phyloP scores from a whole-genome alignment of 2,113 vertebrate genomes.

The Orientallactaga bullata region DNA sequence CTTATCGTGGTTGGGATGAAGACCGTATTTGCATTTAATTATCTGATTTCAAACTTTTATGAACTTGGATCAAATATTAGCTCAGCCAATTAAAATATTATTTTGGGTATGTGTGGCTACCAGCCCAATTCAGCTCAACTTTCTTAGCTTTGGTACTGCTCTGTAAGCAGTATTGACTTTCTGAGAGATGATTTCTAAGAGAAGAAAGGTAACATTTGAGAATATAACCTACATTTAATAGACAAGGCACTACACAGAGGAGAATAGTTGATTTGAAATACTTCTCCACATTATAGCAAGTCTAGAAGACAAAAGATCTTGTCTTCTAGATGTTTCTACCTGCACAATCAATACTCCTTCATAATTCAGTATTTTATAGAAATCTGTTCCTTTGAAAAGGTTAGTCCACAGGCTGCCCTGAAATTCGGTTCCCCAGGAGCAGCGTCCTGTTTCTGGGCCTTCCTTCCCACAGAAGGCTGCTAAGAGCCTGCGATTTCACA shows the following conservation, averaged over 20 bases:
- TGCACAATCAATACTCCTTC: slow-evolving; percentile 69
- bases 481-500: no score
- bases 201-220: neutral
- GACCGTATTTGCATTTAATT: slow-evolving; percentile 91
- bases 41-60: slow-evolving; percentile 88
- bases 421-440: neutral
- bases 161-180: neutral
- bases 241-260: neutral
- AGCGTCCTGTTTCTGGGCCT: neutral
- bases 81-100: slow-evolving; percentile 81
- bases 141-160: slow-evolving; percentile 15
- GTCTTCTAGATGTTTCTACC: slow-evolving; percentile 57
- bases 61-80: slow-evolving; percentile 84
- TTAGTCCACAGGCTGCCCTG: neutral
- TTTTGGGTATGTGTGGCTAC: slow-evolving; percentile 38
- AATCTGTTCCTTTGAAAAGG: slow-evolving; percentile 55
- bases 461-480: neutral
- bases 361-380: slow-evolving; percentile 73
- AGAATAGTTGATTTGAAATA: neutral
- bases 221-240: neutral
- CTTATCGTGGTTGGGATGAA: slow-evolving; percentile 86
- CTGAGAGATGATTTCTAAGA: neutral
- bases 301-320: slow-evolving; percentile 41
- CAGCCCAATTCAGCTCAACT: neutral
- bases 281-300: neutral